Conservation (phyloP, 2,888 invertebrate species). For the Torymus aiolomorphi region DNA sequence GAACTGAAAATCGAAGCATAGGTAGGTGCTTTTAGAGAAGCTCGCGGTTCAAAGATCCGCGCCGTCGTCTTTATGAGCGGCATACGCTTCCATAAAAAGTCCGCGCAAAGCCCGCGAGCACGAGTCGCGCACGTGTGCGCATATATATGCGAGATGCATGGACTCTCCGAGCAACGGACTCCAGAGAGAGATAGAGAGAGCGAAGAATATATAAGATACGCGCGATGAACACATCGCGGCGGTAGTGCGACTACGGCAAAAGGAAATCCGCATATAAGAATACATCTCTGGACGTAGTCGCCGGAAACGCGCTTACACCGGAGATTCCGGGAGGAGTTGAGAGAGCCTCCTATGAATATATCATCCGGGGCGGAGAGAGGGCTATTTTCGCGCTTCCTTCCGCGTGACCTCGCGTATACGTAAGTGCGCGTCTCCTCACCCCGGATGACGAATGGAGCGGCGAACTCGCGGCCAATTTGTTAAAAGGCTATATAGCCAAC, state of each 20-base stretch:
- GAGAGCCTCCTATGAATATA: constrained; percentile 16
- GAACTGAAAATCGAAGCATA: no score
- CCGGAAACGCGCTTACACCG: constrained; percentile 29
- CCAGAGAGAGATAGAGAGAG: background rate
- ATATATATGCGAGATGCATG: no score
- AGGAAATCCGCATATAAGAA: constrained; percentile 47
- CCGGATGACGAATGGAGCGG: constrained; percentile 16
- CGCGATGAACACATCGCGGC: background rate
- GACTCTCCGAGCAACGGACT: no score
- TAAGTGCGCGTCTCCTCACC: background rate
- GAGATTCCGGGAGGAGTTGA: background rate
- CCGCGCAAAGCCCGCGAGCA: no score
- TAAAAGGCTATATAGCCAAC: background rate
- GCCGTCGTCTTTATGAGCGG: background rate
- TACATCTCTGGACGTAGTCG: background rate
- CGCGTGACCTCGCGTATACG: background rate
- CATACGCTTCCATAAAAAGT: no score
- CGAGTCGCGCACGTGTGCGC: no score
- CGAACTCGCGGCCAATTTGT: constrained; percentile 5
- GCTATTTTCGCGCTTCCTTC: constrained; percentile 42
- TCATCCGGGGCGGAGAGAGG: constrained; percentile 6
- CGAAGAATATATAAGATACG: constrained; percentile 2
- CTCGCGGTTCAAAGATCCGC: background rate
- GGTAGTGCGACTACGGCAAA: constrained; percentile 24
- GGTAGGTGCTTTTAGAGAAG: background rate